phyloP scores from a whole-genome alignment of 2,797 vertebrate species.

The Pogonophryne albipinna region DNA sequence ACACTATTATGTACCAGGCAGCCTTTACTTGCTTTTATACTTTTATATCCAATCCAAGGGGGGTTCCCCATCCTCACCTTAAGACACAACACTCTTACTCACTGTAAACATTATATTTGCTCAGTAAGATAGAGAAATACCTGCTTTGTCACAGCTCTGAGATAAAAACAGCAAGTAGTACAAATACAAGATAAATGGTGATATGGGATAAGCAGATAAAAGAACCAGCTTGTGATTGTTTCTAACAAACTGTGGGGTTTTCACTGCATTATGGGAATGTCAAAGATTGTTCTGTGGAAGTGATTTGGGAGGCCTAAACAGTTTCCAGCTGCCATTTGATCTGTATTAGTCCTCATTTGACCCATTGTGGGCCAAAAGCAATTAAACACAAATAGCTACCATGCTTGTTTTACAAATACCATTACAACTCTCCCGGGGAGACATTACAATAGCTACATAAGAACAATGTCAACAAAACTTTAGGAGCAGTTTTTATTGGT shows the following conservation, averaged over 20 bases:
- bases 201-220: constrained; percentile 28
- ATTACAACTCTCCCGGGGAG: constrained; percentile 18
- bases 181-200: constrained; percentile 35
- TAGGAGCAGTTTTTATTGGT: neutral
- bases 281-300: constrained; percentile 1
- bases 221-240: constrained; percentile 16
- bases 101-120: constrained; percentile 38
- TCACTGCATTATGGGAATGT: constrained; percentile 21
- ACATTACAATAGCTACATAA: neutral
- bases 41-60: constrained; percentile 4
- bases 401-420: constrained; percentile 21
- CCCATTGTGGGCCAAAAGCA: constrained; percentile 35
- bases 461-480: neutral
- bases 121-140: constrained; percentile 33
- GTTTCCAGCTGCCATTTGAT: constrained; percentile 3
- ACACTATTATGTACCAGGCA: neutral
- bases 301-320: constrained; percentile 21
- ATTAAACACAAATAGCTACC: constrained; percentile 42
- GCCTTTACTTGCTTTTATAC: too few species aligned
- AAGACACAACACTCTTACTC: constrained; percentile 35
- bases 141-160: constrained; percentile 43
- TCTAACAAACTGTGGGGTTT: constrained; percentile 10
- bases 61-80: constrained; percentile 20
- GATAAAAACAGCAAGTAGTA: constrained; percentile 48
- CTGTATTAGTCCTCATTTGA: constrained; percentile 28